Conservation (phyloP, 2,113 vertebrate species). For the Colossoma macropomum region DNA sequence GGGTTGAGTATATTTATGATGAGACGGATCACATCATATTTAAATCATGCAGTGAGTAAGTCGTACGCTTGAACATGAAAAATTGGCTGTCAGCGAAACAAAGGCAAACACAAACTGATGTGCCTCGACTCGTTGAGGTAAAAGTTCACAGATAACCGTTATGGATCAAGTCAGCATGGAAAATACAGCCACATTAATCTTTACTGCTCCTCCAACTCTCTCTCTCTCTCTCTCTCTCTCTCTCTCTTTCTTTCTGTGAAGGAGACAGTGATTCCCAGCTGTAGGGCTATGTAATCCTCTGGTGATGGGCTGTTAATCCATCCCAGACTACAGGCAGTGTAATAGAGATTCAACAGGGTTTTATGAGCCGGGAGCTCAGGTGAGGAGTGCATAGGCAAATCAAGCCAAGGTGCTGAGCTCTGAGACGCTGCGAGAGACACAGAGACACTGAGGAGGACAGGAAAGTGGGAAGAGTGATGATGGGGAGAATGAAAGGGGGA, state of each 20-base stretch:
- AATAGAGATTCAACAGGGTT: constrained; percentile 56
- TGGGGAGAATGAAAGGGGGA: background rate
- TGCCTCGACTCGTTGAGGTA: background rate
- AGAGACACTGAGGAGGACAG: background rate
- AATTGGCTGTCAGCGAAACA: constrained; percentile 4
- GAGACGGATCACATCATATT: background rate
- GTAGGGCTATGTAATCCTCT: constrained; percentile 39
- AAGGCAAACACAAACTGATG: constrained; percentile 23
- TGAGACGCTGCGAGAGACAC: background rate
- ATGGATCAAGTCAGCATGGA: constrained; percentile 13
- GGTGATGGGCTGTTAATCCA: constrained; percentile 40
- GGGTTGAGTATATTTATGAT: background rate
- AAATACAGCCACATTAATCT: constrained; percentile 15
- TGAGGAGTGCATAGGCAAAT: constrained; percentile 37
- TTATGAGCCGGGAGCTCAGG: constrained; percentile 48
- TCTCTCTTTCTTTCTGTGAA: constrained; percentile 6
- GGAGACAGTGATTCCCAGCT: constrained; percentile 31
- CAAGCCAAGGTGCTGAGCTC: constrained; percentile 23
- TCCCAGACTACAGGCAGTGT: constrained; percentile 40
- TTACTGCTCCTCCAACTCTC: background rate
- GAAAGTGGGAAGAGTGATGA: constrained; percentile 22
- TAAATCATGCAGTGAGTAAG: background rate
- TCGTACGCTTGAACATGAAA: background rate
- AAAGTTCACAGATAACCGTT: constrained; percentile 4
- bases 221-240: background rate